Evolutionary conservation across 2,888 invertebrate species (phyloP), one percentile per base, ranked within the genome.

Genomic region (Mesorhabditis spiculigera): DNA sequence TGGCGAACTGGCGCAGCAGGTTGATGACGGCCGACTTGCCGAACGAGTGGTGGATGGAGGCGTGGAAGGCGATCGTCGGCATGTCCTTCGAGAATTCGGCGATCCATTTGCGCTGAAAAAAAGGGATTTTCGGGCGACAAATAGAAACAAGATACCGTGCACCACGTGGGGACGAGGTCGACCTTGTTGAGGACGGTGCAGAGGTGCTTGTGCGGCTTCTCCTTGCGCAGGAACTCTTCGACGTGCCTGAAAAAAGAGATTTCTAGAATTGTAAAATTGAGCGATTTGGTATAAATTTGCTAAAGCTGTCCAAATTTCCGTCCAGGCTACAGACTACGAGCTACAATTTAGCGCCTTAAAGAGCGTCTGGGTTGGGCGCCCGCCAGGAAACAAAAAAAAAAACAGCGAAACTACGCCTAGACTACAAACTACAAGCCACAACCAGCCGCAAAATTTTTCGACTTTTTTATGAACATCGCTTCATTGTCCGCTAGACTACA

Each of bases 31-130:
- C 93, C 16, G 96, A 96, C 89, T 98, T 98, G 68, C 93, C 98
- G 88, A 98, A 99, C 0, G 97, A 94, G 89, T 99, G 96, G 61
- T 93, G 95, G 75, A 98, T 88, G n/a, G 95, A 96, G 1, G 98
- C 95, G 88, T 97, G 96, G 86, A 98, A 99, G 0, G 97, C 97
- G 81, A 99, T 90, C 0, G 98, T 98, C 5, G 98, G 98, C 87
- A 95, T 94, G 86, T 97, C 95, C 13, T 91, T 89, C 86, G 94
- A 96, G 6, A 99, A 89, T 81, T 94, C 92, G 10, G 93, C 92
- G 0, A 98, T 93, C 98, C 98, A 99, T 75, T 94, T 90, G 87
- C 97, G 95, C 76, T 89, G 81, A 66, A 85, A 81, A 81, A 28
- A 28, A 1, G 65, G 10, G n/a, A 65, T 65, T 28, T 41, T n/a